Base-by-base conservation (phyloP, 2,797 vertebrate species). In the Oophaga sylvatica region DNA sequence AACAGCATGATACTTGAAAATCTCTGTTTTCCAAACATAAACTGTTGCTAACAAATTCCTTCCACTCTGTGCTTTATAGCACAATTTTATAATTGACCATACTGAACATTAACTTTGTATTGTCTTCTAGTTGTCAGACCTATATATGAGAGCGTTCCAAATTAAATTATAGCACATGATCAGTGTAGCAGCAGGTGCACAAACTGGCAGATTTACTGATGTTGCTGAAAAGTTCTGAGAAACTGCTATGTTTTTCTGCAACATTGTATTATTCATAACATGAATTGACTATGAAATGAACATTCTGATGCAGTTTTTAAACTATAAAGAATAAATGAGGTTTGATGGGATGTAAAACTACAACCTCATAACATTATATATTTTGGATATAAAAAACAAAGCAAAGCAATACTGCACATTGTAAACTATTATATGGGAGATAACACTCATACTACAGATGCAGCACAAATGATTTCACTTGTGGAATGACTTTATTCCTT, bases 111-210 rank as follows among this genome's bases (percentile, higher is more conserved):
- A 84, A 31, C 76, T 63, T 73, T 41, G 62, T 80, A 71, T 84
- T 57, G 81, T 68, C 15, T 84, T 80, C 65, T 62, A 71, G 87
- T 3, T 65, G 78, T 88, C 53, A 71, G 63, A 80, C 29, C 81
- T 77, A 70, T 83, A 78, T 77, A 22, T 77, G 22, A 22, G 65
- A 71, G 63, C 15, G 48, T 70, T 79, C 78, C 48, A n/a, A 84
- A 71, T 87, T 63, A 71, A 45, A 70, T 68, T 76, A 62, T 71
- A 70, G 62, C 57, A 70, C 29, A 79, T 68, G 29, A 60, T 78
- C 22, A 88, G 53, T n/a, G n/a, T 20, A 48, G 62, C 81, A 68
- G 78, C 75, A 88, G 87, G 82, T 84, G 87, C 87, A 80, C 41
- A 31, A n/a, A 65, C 63, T 88, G 87, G 82, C 87, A 88, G 35